Evolutionary conservation across 2,797 vertebrate genomes (phyloP).

Genomic region (Rhinella marina): DNA sequence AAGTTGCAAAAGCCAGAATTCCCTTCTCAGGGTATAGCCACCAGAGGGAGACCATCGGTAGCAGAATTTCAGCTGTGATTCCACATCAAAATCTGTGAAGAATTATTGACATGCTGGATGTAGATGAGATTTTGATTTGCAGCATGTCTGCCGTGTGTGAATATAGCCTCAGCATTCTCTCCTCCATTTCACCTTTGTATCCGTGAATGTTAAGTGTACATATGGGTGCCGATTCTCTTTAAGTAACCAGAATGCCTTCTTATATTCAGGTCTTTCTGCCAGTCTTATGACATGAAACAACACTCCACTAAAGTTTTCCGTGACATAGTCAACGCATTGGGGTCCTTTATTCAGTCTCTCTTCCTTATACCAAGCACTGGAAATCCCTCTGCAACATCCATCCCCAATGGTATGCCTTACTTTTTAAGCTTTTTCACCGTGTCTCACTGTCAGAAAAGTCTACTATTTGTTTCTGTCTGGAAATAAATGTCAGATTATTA

Average conservation of each 20-base stretch:
- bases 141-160: too few relatives aligned
- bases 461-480: neutral
- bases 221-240: neutral
- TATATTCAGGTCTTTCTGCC: slow-evolving; percentile 90
- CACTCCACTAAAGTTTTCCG: slow-evolving; percentile 99
- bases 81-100: too few relatives aligned
- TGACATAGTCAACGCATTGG: slow-evolving; percentile 97
- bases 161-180: too few relatives aligned
- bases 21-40: too few relatives aligned
- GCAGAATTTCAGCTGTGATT: too few relatives aligned
- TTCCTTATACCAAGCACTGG: slow-evolving; percentile 90
- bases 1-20: too few relatives aligned
- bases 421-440: neutral
- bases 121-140: too few relatives aligned
- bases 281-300: slow-evolving; percentile 98
- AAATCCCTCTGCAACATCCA: slow-evolving; percentile 74
- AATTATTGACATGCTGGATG: too few relatives aligned
- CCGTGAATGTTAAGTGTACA: too few relatives aligned
- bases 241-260: neutral
- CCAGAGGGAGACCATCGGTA: too few relatives aligned
- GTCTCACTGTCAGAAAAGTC: neutral
- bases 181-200: too few relatives aligned
- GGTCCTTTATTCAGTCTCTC: slow-evolving; percentile 97
- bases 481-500: neutral
- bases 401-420: slow-evolving; percentile 80